phyloP scores from a whole-genome alignment of 2,113 vertebrate species.

The Caracal caracal region DNA sequence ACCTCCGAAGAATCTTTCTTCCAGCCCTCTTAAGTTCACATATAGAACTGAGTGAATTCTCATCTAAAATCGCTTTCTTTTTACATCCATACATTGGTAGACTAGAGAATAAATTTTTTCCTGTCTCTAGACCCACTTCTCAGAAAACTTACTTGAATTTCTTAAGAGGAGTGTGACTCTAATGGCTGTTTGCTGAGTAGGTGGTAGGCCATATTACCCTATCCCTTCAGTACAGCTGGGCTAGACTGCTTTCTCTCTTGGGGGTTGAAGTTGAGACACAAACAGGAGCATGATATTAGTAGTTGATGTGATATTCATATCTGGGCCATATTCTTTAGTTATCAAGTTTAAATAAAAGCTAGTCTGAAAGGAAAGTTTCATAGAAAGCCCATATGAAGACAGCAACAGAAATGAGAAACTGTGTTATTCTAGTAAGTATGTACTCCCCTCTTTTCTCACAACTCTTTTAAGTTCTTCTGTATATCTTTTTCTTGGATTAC shows the following conservation, averaged over 20 bases:
- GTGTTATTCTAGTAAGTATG: background rate
- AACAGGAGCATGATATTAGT: background rate
- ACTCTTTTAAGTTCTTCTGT: background rate
- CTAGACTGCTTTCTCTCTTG: background rate
- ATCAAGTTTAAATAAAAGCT: background rate
- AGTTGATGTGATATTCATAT: background rate
- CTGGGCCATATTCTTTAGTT: background rate
- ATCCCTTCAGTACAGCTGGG: background rate
- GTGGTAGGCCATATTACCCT: background rate
- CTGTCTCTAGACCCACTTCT: background rate
- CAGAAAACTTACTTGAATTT: background rate
- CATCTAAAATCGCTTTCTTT: background rate
- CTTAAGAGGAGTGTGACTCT: background rate
- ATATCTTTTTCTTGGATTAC: background rate
- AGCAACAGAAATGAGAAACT: background rate
- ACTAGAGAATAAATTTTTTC: background rate
- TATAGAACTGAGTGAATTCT: background rate
- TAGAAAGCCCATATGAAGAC: background rate
- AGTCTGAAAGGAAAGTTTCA: background rate
- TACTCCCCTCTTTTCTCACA: background rate
- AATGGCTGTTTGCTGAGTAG: background rate
- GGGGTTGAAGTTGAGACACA: background rate
- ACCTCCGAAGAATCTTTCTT: background rate
- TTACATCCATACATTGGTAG: background rate
- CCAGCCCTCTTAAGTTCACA: background rate